Evolutionary conservation across 1,140 invertebrate genomes (phyloP).

Genomic region (Tigriopus japonicus): DNA sequence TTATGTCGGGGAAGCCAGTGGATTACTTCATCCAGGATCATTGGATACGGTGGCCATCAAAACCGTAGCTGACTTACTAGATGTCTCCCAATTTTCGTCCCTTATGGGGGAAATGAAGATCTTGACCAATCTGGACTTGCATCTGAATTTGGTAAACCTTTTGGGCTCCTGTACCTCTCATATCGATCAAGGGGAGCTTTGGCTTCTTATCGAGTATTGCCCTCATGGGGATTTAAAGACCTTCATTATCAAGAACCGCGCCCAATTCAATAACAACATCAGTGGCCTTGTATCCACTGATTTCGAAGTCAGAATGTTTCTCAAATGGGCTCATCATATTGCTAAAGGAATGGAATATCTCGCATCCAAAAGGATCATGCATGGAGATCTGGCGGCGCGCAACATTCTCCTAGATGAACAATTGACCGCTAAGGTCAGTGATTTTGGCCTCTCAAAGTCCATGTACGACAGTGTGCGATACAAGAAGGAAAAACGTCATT

Average conservation of each 20-base stretch:
- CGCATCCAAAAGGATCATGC: slow-evolving; percentile 41
- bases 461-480: slow-evolving; percentile 84
- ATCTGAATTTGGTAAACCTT: slow-evolving; percentile 84
- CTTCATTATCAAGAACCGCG: slow-evolving; percentile 55
- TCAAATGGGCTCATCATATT: slow-evolving; percentile 14
- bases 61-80: slow-evolving; percentile 56
- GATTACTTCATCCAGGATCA: slow-evolving; percentile 21
- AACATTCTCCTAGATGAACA: slow-evolving; percentile 83
- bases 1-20: slow-evolving; percentile 53
- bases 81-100: slow-evolving; percentile 49
- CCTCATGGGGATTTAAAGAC: slow-evolving; percentile 71
- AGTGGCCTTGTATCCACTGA: neutral
- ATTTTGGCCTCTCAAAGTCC: slow-evolving; percentile 86
- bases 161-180: slow-evolving; percentile 81
- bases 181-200: slow-evolving; percentile 31
- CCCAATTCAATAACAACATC: slow-evolving; percentile 38
- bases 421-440: slow-evolving; percentile 80
- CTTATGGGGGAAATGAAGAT: slow-evolving; percentile 82
- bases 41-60: slow-evolving; percentile 58
- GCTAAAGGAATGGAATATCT: slow-evolving; percentile 16
- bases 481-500: slow-evolving; percentile 45
- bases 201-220: slow-evolving; percentile 69
- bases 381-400: slow-evolving; percentile 87
- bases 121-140: slow-evolving; percentile 78
- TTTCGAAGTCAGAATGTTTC: neutral